A percentile compares a stretch with the other conserved stretches of the same genome.
These are phyloP conservation scores for Schizopygopsis pylzovi DNA, from an alignment of 2,797 vertebrate genomes.

Conservation along the genomic window DNA sequence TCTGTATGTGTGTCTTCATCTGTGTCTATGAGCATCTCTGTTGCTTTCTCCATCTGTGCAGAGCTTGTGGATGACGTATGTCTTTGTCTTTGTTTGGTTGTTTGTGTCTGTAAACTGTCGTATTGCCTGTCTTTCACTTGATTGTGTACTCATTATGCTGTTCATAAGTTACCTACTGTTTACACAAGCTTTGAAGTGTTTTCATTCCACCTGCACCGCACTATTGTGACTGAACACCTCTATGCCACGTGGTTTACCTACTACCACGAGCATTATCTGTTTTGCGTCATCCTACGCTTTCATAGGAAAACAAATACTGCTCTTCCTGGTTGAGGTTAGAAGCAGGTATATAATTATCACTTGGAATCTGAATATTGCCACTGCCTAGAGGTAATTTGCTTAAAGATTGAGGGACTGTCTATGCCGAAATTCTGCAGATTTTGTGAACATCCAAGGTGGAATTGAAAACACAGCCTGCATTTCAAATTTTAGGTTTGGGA, in stretches of 20 bases:
- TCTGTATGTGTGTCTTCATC: slow-evolving; percentile 40
- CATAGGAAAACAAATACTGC: slow-evolving; percentile 12
- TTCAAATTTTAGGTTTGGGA: slow-evolving; percentile 4
- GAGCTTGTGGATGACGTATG: neutral
- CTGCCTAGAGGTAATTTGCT: neutral
- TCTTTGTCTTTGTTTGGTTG: slow-evolving; percentile 22
- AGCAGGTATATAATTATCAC: neutral
- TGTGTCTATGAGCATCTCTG: slow-evolving; percentile 36
- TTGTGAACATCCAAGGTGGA: neutral
- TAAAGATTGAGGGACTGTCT: neutral
- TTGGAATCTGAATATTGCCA: neutral
- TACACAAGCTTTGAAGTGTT: slow-evolving; percentile 10
- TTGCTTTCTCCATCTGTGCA: slow-evolving; percentile 43
- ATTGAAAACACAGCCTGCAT: slow-evolving; percentile 6
- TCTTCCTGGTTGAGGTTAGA: slow-evolving; percentile 5
- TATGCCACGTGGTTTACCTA: slow-evolving; percentile 26
- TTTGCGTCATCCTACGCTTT: slow-evolving; percentile 1
- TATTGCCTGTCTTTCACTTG: neutral
- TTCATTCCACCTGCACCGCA: slow-evolving; percentile 13
- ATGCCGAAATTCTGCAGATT: neutral
- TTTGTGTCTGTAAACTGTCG: slow-evolving; percentile 21
- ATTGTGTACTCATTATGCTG: neutral
- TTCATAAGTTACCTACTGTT: slow-evolving; percentile 4
- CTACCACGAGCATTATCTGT: slow-evolving; percentile 9
- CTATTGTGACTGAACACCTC: slow-evolving; percentile 2